phyloP scores from a whole-genome alignment of 2,888 invertebrate genomes.

The Calliphora vomitoria region DNA sequence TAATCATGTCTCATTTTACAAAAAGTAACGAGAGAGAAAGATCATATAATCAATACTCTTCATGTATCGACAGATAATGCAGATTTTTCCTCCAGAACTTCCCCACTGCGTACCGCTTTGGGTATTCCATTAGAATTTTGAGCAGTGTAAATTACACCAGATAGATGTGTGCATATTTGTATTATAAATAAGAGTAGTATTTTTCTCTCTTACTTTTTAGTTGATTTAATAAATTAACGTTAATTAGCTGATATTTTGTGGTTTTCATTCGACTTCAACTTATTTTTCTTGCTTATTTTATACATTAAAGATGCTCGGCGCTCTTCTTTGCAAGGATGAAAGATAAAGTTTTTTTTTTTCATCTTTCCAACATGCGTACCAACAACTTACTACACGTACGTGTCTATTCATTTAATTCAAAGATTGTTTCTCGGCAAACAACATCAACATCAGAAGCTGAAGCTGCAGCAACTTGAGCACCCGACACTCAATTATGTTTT shows the following conservation, averaged over 20 bases:
- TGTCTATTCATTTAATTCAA: slow-evolving; percentile 79
- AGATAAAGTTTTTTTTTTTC: slow-evolving; percentile 50
- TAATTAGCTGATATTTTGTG: slow-evolving; percentile 81
- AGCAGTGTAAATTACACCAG: not conserved
- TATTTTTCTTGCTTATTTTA: slow-evolving; percentile 42
- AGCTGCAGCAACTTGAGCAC: slow-evolving; percentile 24
- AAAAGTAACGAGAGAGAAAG: no score
- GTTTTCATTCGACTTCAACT: slow-evolving; percentile 55
- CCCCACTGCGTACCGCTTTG: no score
- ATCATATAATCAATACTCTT: no score
- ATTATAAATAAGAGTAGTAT: slow-evolving; percentile 46
- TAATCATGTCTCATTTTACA: no score
- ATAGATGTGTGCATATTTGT: slow-evolving; percentile 5
- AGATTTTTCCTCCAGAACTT: no score
- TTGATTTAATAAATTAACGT: slow-evolving; percentile 84
- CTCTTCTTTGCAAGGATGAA: slow-evolving; percentile 50
- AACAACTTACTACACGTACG: slow-evolving; percentile 79
- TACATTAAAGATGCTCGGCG: slow-evolving; percentile 32
- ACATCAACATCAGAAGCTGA: slow-evolving; percentile 32
- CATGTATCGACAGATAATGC: no score
- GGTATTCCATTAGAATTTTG: not conserved
- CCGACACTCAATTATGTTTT: slow-evolving; percentile 52
- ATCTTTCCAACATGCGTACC: slow-evolving; percentile 77
- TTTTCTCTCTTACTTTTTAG: slow-evolving; percentile 56
- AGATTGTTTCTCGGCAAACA: slow-evolving; percentile 62